Evolutionary conservation across 1,140 invertebrate species (phyloP), one percentile per base, ranked within the genome.

Genomic region (Melipona quadrifasciata): DNA sequence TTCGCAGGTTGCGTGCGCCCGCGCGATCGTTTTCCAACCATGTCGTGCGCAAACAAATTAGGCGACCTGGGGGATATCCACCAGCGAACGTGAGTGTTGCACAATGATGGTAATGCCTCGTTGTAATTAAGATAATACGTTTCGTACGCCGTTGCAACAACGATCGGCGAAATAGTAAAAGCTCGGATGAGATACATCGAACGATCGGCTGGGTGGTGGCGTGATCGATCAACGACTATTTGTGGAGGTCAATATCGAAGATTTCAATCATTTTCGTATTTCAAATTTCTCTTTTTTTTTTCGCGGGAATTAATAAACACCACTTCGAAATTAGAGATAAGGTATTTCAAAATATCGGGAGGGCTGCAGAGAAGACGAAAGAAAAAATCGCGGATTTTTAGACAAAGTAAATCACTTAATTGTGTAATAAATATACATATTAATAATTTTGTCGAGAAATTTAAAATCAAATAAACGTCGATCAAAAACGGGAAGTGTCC

Each of bases 91-190:
- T 75, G 75, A 82, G 70, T 76, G 67, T 64, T 70, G 58, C 39
- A 61, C 55, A 71, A 57, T 80, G 73, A 88, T 61, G 74, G 53
- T 71, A 53, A 84, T 58, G 57, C 27, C 55, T 34, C 34, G 53
- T 70, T 82, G 79, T 86, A 82, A 89, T 89, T 88, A 89, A 76
- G 75, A 75, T 88, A 88, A 89, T 88, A 86, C n/a, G 65, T 64
- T 88, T 27, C 16, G 16, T 57, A 53, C 24, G 55, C 1, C 17
- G 21, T 21, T n/a, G 12, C 0, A 31, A 24, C 4, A 17, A 81
- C 39, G 16, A 12, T 65, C 16, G 55, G 8, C 55, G 21, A 24
- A 39, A 57, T 24, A 39, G 11, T 5, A 14, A 39, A 39, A 21
- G 3, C 12, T 80, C 51, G 17, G 31, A 16, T 19, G 51, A 57